Conservation (phyloP, 1,140 invertebrate genomes). For the Philopotamus ludificatus region DNA sequence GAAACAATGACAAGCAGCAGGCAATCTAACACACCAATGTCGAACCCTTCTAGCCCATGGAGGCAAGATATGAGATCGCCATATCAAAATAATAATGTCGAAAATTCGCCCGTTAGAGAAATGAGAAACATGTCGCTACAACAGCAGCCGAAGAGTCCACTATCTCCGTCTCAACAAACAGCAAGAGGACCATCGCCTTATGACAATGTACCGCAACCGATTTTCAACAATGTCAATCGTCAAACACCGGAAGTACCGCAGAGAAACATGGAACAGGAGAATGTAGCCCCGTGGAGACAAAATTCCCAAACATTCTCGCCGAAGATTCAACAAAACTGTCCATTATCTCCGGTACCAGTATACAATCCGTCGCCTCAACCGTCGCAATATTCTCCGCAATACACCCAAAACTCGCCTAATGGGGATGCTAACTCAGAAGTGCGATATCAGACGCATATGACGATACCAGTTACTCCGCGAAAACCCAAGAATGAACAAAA, state of each 20-base stretch:
- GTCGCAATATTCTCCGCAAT: background rate
- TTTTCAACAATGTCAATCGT: constrained; percentile 28
- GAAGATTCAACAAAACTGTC: constrained; percentile 43
- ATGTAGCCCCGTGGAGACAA: constrained; percentile 39
- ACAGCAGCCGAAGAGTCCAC: constrained; percentile 10
- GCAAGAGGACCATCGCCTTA: constrained; percentile 9
- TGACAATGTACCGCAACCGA: constrained; percentile 18
- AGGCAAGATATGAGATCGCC: constrained; percentile 31
- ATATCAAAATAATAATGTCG: background rate
- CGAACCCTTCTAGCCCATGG: constrained; percentile 36
- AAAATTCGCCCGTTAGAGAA: constrained; percentile 28
- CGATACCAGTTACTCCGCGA: constrained; percentile 51
- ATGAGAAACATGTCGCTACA: constrained; percentile 5
- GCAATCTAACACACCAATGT: constrained; percentile 29
- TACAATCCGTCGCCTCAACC: constrained; percentile 3
- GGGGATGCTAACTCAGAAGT: constrained; percentile 31
- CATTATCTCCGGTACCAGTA: background rate
- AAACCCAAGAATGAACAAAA: constrained; percentile 46
- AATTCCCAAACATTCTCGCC: constrained; percentile 45
- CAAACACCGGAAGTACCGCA: constrained; percentile 4
- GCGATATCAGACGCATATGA: constrained; percentile 53
- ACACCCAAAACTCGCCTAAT: background rate
- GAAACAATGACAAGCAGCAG: constrained; percentile 21
- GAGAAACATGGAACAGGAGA: constrained; percentile 13
- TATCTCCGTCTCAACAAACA: constrained; percentile 19